Conservation (phyloP, 1,140 invertebrate species). For the Ceratosolen fusciceps region DNA sequence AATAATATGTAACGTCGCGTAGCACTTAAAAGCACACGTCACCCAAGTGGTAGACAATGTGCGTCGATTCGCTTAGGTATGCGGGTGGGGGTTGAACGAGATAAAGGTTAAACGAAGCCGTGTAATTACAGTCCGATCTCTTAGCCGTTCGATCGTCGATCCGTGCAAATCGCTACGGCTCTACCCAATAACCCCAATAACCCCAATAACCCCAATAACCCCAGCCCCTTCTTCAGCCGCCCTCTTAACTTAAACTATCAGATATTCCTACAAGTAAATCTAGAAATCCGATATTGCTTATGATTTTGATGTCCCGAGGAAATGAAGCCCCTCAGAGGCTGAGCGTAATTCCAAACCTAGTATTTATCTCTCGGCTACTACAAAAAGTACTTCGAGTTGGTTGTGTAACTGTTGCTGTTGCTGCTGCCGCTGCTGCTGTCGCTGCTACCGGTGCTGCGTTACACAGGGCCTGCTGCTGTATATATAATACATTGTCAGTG, state of each 20-base stretch:
- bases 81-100: no score
- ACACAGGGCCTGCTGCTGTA: no score
- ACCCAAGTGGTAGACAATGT: slow-evolving; percentile 15
- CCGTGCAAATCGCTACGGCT: no score
- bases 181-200: no score
- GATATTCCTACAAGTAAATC: slow-evolving; percentile 70
- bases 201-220: no score
- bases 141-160: no score
- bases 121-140: no score
- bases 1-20: slow-evolving; percentile 1
- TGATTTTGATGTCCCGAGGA: slow-evolving; percentile 53
- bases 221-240: neutral
- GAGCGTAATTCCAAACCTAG: neutral
- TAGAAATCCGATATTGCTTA: slow-evolving; percentile 72
- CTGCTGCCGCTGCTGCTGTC: slow-evolving; percentile 39
- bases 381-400: neutral
- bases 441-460: slow-evolving; percentile 33
- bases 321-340: slow-evolving; percentile 70
- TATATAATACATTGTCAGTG: slow-evolving; percentile 11
- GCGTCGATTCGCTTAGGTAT: slow-evolving; percentile 20
- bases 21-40: slow-evolving; percentile 23
- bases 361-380: slow-evolving; percentile 7
- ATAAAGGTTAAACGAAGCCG: no score
- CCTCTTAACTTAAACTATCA: slow-evolving; percentile 49
- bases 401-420: slow-evolving; percentile 15